Base-by-base conservation (phyloP, 1,140 invertebrate genomes). In the Cardiocondyla obscurior region DNA sequence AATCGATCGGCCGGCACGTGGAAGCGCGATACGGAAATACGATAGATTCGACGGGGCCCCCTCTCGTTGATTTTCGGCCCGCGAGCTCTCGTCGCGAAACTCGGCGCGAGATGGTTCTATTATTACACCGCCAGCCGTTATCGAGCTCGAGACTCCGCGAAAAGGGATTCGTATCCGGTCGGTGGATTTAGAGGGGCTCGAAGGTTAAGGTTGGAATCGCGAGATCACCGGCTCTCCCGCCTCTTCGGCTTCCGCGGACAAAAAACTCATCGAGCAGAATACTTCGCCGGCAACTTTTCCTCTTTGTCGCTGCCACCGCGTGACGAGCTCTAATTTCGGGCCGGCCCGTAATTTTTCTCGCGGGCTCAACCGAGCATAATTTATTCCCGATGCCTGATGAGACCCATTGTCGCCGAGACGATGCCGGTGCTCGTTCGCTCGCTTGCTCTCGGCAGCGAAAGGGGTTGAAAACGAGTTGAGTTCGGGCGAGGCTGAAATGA, bases 341-440 rank as follows among this genome's bases (percentile, higher is more conserved):
- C 83, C 81, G 62, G 62, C 10, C 70, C 65, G 90, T 90, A 82
- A 92, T 93, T 92, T 92, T 93, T 92, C 88, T 84, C 88, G 69
- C 83, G 70, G 55, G 76, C 69, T 74, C 73, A 76, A 70, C 65
- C 58, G 49, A 73, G 70, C 82, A 90, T 93, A 93, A 93, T 93
- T 93, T 92, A 93, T 93, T 93, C 92, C 83, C 88, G 82, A 93
- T 93, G 86, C 89, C 90, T 93, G 91, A 93, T 92, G 92, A 93
- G 92, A 87, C 69, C 90, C 87, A 93, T 93, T 93, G 92, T 93
- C 76, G 42, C 53, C 74, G 46, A 79, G 73, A 39, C 86, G 79
- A 74, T 28, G 74, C 30, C 22, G 83, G 86, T 89, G 82, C 67
- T 85, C 88, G 79, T 64, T 85, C 88, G 79, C 77, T 70, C 19